A percentile compares a stretch with the other conserved stretches of the same genome.
Evolutionary conservation across 2,888 invertebrate species (phyloP).

Genomic region (Rutpela maculata): DNA sequence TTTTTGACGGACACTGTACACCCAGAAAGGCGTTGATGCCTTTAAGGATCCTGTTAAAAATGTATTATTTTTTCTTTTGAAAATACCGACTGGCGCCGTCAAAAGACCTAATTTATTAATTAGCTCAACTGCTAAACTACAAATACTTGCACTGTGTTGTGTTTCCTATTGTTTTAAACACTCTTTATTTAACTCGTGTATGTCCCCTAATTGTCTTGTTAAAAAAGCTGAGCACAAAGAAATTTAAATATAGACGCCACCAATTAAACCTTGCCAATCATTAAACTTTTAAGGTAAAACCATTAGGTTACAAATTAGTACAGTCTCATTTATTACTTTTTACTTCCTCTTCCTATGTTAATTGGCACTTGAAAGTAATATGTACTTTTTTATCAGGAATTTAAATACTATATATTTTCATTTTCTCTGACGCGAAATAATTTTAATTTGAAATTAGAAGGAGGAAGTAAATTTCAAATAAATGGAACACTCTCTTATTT

Average conservation of each 20-base stretch:
- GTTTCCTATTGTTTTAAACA: conserved; percentile 39
- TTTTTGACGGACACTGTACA: conserved; percentile 60
- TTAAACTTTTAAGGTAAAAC: conserved; percentile 12
- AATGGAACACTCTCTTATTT: too few species aligned
- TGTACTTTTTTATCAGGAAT: not conserved
- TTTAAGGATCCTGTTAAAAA: conserved; percentile 74
- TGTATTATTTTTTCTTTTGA: conserved; percentile 72
- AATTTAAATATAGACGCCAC: conserved; percentile 18
- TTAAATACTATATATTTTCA: not conserved
- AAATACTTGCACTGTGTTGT: conserved; percentile 11
- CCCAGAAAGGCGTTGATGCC: conserved; percentile 73
- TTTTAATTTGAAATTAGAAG: not conserved
- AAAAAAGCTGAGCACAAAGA: conserved; percentile 21
- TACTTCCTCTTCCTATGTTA: not conserved
- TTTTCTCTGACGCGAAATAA: not conserved
- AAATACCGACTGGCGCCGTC: conserved; percentile 72
- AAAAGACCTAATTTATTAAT: conserved; percentile 73
- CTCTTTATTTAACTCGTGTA: conserved; percentile 29
- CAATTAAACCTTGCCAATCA: conserved; percentile 3
- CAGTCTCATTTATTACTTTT: conserved; percentile 5
- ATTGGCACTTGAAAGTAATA: conserved; percentile 4
- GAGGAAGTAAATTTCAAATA: not conserved
- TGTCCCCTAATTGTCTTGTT: conserved; percentile 18
- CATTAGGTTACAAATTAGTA: conserved; percentile 14
- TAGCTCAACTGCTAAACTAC: conserved; percentile 57